Conservation (phyloP, 2,113 vertebrate species). For the Mustelus asterias region DNA sequence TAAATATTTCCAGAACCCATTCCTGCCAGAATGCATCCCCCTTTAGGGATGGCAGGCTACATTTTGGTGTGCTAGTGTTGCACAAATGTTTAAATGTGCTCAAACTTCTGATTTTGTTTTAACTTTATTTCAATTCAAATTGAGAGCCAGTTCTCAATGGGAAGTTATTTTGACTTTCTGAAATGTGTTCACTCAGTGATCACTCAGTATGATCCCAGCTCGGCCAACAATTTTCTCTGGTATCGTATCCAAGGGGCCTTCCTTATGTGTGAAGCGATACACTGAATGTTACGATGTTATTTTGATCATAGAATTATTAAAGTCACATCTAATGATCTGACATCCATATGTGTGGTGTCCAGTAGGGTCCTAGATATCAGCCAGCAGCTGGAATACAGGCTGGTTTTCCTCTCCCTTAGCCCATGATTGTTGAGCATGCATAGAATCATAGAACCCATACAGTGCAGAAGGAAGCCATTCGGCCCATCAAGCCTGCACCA, state of each 20-base stretch:
- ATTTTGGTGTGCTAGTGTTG: too few species aligned
- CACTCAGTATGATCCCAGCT: not conserved
- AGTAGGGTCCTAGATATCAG: not conserved
- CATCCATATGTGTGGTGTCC: not conserved
- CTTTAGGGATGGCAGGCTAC: too few species aligned
- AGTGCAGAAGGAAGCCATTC: too few species aligned
- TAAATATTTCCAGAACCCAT: too few species aligned
- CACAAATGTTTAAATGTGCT: not conserved
- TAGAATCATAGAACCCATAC: not conserved
- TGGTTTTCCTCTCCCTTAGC: not conserved
- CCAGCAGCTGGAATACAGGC: not conserved
- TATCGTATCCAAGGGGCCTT: not conserved
- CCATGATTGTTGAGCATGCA: not conserved
- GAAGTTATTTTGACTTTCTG: not conserved
- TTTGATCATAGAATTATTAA: not conserved
- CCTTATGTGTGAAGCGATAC: not conserved
- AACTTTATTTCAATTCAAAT: not conserved
- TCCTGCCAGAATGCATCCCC: too few species aligned
- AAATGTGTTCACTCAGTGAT: not conserved
- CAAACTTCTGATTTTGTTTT: not conserved
- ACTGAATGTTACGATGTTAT: not conserved
- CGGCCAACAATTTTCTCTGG: not conserved
- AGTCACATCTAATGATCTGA: not conserved
- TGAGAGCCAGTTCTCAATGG: not conserved
- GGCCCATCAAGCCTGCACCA: too few species aligned